These are phyloP conservation scores for Drosophila falleni DNA, from an alignment of 2,888 invertebrate genomes.

Conservation along the genomic window DNA sequence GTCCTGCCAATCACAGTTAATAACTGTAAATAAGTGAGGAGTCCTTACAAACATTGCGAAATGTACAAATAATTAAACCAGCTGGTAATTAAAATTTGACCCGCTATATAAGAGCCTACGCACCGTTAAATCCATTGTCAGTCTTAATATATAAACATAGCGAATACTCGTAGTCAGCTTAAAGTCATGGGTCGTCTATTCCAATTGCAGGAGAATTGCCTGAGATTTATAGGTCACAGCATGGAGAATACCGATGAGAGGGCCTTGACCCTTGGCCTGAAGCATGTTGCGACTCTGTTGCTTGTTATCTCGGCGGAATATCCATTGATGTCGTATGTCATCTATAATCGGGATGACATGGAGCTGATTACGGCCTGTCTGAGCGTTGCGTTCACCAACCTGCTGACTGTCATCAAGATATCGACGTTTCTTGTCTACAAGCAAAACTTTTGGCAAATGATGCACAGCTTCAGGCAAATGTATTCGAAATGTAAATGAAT, in stretches of 20 bases:
- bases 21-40: conserved; percentile 38
- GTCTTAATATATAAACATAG: not conserved
- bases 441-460: conserved; percentile 70
- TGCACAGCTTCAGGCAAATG: conserved; percentile 75
- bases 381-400: conserved; percentile 80
- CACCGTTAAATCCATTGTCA: conserved; percentile 12
- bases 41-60: conserved; percentile 35
- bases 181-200: conserved; percentile 68
- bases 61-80: conserved; percentile 52
- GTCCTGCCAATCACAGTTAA: conserved; percentile 67
- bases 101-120: conserved; percentile 30
- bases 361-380: conserved; percentile 80
- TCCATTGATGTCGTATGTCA: conserved; percentile 77
- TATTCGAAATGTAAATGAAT: conserved; percentile 69
- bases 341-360: conserved; percentile 77
- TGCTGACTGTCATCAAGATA: conserved; percentile 81
- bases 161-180: not conserved
- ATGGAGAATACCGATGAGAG: conserved; percentile 18
- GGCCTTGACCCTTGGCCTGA: conserved; percentile 23
- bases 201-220: conserved; percentile 69
- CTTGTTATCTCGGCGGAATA: conserved; percentile 80
- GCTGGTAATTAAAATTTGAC: conserved; percentile 45
- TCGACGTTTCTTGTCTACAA: conserved; percentile 79
- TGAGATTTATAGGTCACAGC: conserved; percentile 75
- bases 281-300: conserved; percentile 57